Evolutionary conservation across 2,113 vertebrate species (phyloP), one percentile per base, ranked within the genome.

Genomic region (Passer domesticus): DNA sequence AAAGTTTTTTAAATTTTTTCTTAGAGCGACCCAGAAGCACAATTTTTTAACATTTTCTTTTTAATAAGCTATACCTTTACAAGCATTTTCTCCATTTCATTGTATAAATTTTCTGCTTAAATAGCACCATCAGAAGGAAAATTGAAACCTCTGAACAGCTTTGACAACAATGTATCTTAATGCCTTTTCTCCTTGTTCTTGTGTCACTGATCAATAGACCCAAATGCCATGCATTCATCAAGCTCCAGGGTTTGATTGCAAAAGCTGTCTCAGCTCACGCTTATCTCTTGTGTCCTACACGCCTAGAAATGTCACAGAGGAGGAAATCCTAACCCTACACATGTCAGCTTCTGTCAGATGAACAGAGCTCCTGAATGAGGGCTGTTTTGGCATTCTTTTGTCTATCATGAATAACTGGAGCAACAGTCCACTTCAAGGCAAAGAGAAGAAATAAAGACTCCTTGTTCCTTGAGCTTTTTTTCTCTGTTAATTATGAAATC

Each of bases 211-310:
- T 99, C 98, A 97, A 98, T 98, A 97, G 63, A 87, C 86, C 95
- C 93, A 98, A 98, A 99, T 98, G 98, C 98, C 98, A 98, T 12
- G 70, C 88, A 98, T 98, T 97, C 97, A 97, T 97, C 97, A 97
- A 92, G 90, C 92, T 70, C 64, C 80, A 62, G 64, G 55, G 74
- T 92, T 83, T 93, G 97, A 97, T 95, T 95, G 96, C 94, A 90
- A 93, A 76, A 95, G 94, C 91, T 96, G 95, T 96, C 95, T 87
- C 47, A 76, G 97, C 79, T 96, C 92, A 70, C 63, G 83, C 96
- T 97, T 97, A 72, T 96, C 94, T 97, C 94, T 90, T 90, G 56
- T 75, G 92, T 97, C 93, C 96, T 92, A 94, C 83, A 88, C 31
- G 88, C 83, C 80, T 43, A 95, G 87, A 98, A 98, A 98, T 98